Evolutionary conservation across 1,140 invertebrate genomes (phyloP).

Genomic region (Pseudomyrmex concolor): DNA sequence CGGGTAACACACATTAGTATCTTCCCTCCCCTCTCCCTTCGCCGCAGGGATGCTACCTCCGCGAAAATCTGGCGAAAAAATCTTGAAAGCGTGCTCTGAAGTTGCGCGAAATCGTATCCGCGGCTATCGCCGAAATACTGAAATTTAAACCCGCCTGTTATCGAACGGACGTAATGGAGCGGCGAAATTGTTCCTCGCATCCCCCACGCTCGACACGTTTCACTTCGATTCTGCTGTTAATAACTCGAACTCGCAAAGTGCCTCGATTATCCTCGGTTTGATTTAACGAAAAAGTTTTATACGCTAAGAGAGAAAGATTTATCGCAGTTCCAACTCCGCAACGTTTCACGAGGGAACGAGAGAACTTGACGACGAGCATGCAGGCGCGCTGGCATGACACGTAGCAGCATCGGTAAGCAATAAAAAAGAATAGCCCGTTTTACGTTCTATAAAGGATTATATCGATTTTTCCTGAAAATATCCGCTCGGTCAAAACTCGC

Average conservation of each 20-base stretch:
- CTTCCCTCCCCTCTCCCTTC: slow-evolving; percentile 13
- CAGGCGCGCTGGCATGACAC: slow-evolving; percentile 47
- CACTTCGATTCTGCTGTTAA: slow-evolving; percentile 52
- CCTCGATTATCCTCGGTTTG: slow-evolving; percentile 52
- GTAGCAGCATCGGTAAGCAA: slow-evolving; percentile 48
- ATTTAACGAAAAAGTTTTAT: slow-evolving; percentile 59
- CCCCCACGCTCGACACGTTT: slow-evolving; percentile 32
- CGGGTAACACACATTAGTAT: not conserved
- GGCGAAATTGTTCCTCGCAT: slow-evolving; percentile 45
- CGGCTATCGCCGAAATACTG: slow-evolving; percentile 36
- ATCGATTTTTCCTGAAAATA: slow-evolving; percentile 53
- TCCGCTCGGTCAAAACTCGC: not conserved
- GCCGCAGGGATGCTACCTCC: not conserved
- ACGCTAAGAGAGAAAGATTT: slow-evolving; percentile 52
- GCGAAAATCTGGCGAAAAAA: slow-evolving; percentile 34
- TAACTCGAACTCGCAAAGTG: slow-evolving; percentile 46
- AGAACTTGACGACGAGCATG: slow-evolving; percentile 18
- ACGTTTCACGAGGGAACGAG: slow-evolving; percentile 7
- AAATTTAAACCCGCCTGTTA: slow-evolving; percentile 54
- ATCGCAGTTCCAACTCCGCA: slow-evolving; percentile 32
- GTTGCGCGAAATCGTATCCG: slow-evolving; percentile 31
- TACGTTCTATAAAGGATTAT: slow-evolving; percentile 51
- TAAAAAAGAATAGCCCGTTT: slow-evolving; percentile 53
- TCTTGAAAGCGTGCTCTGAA: slow-evolving; percentile 34
- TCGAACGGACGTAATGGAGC: slow-evolving; percentile 51